Conservation (phyloP, 2,113 vertebrate genomes). For the Tinamus guttatus region DNA sequence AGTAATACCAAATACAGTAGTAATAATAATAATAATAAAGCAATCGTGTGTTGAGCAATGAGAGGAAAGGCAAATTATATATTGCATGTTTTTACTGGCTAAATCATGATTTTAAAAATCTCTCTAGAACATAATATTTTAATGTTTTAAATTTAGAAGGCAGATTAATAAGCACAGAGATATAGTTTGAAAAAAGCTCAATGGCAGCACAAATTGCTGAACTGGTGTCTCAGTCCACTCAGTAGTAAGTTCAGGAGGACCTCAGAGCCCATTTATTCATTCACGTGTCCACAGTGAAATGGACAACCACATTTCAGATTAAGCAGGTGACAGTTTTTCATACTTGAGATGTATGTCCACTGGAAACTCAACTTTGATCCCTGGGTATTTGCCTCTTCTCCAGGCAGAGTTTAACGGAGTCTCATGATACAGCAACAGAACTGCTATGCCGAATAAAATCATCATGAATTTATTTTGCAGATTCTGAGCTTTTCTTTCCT, state of each 20-base stretch:
- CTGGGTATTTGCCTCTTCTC: not conserved
- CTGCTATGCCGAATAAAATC: not conserved
- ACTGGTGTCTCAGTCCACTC: not conserved
- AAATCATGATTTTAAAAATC: not conserved
- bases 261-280: conserved; percentile 12
- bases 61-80: not conserved
- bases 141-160: conserved; percentile 10
- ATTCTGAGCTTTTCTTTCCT: not conserved
- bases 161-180: not conserved
- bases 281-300: conserved; percentile 6
- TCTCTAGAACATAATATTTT: not conserved
- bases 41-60: not conserved
- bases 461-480: not conserved
- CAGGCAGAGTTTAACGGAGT: conserved; percentile 28
- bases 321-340: not conserved
- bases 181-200: conserved; percentile 1
- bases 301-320: not conserved
- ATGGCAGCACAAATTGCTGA: not conserved
- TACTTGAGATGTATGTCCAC: not conserved
- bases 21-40: conserved; percentile 13
- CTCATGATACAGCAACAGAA: not conserved
- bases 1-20: conserved; percentile 31
- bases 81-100: not conserved
- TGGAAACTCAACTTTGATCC: not conserved
- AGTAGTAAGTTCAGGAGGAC: not conserved